A percentile compares a stretch with the other conserved stretches of the same genome.
Conservation (phyloP, 1,140 invertebrate species). For the Diachasma alloeum region DNA sequence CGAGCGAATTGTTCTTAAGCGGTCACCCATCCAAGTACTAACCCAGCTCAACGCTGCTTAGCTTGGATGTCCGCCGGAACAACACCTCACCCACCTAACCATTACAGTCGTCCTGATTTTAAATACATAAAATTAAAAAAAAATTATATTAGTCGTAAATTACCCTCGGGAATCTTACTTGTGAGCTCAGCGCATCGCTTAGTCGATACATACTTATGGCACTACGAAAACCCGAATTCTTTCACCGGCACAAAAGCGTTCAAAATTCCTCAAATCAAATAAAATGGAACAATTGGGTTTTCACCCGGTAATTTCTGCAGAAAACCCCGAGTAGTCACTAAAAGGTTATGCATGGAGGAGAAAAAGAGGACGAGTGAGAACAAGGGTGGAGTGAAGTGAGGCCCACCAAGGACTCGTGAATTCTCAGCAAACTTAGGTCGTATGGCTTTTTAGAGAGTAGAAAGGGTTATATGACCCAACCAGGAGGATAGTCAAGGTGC, state of each 20-base stretch:
- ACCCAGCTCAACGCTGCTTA: too few species aligned
- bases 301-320: neutral
- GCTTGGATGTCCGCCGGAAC: too few species aligned
- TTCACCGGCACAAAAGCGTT: neutral
- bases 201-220: neutral
- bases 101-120: too few species aligned
- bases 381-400: constrained; percentile 5
- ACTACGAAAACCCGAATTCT: constrained; percentile 23
- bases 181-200: too few species aligned
- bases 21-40: too few species aligned
- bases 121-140: too few species aligned
- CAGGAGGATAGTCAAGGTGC: constrained; percentile 28
- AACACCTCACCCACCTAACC: too few species aligned
- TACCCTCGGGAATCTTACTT: too few species aligned
- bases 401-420: constrained; percentile 30
- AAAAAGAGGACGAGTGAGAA: neutral
- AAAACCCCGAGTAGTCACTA: neutral
- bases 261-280: too few species aligned
- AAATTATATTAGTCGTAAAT: too few species aligned
- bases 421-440: constrained; percentile 38
- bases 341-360: neutral
- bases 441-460: constrained; percentile 34
- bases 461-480: constrained; percentile 23
- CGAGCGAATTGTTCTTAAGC: too few species aligned
- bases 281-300: too few species aligned